Base-by-base conservation (phyloP, 2,797 vertebrate species). In the Chromis chromis region DNA sequence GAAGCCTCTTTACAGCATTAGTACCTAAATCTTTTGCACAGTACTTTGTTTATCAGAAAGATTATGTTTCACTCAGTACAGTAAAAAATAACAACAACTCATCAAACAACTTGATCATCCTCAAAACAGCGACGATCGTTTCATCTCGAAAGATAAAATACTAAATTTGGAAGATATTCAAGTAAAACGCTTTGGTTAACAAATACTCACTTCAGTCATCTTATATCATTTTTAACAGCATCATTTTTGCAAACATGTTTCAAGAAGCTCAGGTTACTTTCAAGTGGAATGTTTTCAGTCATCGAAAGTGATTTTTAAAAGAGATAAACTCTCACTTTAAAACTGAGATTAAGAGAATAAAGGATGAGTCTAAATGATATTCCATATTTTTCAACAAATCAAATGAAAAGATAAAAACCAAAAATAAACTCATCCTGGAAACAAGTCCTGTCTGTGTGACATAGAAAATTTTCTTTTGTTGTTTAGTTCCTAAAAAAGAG, bases 201-300 rank as follows among this genome's bases (percentile, higher is more conserved):
- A 72, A 57, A 65, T 39, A 61, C 19, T 62, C 25, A 2, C 2
- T 21, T 42, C 33, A 66, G n/a, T 56, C 53, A 62, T 48, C 12
- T 27, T 24, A 1, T 39, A n/a, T 46, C 21, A 49, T n/a, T 58
- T 72, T 50, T 22, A 57, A 68, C 24, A 59, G 19, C 53, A 60
- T 27, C 22, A 62, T 16, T 39, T 64, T 17, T 61, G 4, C 4
- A 63, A 69, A 56, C 57, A 74, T 19, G 6, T 73, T 85, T 88
- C 75, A 85, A 89, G 82, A 73, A 65, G 71, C 59, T 70, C 84
- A 86, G 78, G 75, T 50, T 81, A 74, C 76, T 22, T 83, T 80
- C 58, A 82, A 85, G 58, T 76, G 2, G 17, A 53, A 49, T 22
- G 1, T 52, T 71, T 76, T 42, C 36, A 22, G 21, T 54, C 7